These are phyloP conservation scores for Azorinus chamasolen DNA, from an alignment of 2,888 invertebrate genomes.

Conservation along the genomic window DNA sequence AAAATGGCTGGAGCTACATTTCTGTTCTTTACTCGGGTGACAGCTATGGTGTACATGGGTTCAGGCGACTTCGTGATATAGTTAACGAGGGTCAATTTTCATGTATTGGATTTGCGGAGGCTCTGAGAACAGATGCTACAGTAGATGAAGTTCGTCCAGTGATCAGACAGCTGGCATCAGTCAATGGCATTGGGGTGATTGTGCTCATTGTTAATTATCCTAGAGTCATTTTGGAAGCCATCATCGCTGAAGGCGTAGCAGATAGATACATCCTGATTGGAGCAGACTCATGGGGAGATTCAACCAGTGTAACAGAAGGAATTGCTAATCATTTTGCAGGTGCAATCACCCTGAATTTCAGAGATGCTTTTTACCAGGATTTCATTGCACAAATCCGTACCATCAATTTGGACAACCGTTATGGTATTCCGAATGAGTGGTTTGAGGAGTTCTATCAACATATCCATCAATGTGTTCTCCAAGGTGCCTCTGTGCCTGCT, in stretches of 20 bases:
- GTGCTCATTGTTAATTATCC: conserved; percentile 79
- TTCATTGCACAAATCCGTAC: conserved; percentile 77
- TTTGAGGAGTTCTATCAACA: conserved; percentile 86
- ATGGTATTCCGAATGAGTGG: conserved; percentile 85
- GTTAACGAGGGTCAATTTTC: conserved; percentile 52
- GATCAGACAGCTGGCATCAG: conserved; percentile 54
- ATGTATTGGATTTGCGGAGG: conserved; percentile 65
- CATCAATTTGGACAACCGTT: conserved; percentile 63
- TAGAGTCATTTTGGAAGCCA: conserved; percentile 67
- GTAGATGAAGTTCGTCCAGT: conserved; percentile 57
- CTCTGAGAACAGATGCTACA: conserved; percentile 48
- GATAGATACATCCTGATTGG: conserved; percentile 76
- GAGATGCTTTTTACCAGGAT: conserved; percentile 69
- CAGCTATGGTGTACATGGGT: conserved; percentile 62
- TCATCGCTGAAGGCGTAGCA: conserved; percentile 66
- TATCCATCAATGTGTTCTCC: conserved; percentile 72
- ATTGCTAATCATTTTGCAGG: conserved; percentile 52
- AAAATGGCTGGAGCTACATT: conserved; percentile 85
- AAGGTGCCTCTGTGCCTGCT: conserved; percentile 40
- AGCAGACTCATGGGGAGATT: conserved; percentile 68
- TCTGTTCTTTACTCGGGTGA: conserved; percentile 79
- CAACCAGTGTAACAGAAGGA: conserved; percentile 26
- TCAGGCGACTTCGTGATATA: conserved; percentile 33
- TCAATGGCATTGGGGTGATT: conserved; percentile 75
- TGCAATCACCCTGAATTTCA: conserved; percentile 63